These are phyloP conservation scores for Drosophila siamana DNA, from an alignment of 2,888 invertebrate species.

Conservation along the genomic window DNA sequence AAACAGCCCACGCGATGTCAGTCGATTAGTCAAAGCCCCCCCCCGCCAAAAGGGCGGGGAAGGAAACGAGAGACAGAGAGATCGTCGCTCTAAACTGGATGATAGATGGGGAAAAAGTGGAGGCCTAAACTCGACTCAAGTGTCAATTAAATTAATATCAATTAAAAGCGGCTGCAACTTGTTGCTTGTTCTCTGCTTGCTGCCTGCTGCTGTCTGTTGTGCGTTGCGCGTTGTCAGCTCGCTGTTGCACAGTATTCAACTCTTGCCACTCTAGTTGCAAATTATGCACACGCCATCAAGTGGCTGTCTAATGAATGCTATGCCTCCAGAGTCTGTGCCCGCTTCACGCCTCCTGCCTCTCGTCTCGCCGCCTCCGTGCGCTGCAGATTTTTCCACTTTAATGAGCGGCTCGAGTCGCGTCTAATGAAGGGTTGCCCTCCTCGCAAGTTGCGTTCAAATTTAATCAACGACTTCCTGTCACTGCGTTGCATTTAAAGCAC, in stretches of 20 bases:
- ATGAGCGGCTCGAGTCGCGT: slow-evolving; percentile 56
- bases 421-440: slow-evolving; percentile 70
- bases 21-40: slow-evolving; percentile 60
- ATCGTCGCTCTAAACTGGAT: background rate
- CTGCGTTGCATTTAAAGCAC: slow-evolving; percentile 20
- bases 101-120: slow-evolving; percentile 26
- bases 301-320: slow-evolving; percentile 59
- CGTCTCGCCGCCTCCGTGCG: slow-evolving; percentile 37
- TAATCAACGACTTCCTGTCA: slow-evolving; percentile 68
- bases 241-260: slow-evolving; percentile 32
- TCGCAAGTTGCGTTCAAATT: slow-evolving; percentile 48
- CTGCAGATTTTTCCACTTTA: slow-evolving; percentile 60
- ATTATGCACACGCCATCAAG: slow-evolving; percentile 78
- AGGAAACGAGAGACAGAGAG: background rate
- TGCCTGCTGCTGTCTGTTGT: background rate
- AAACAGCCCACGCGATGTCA: slow-evolving; percentile 62
- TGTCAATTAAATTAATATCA: slow-evolving; percentile 81
- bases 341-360: background rate
- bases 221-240: slow-evolving; percentile 42
- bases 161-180: slow-evolving; percentile 77
- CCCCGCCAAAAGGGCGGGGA: slow-evolving; percentile 7
- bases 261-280: slow-evolving; percentile 57
- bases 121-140: slow-evolving; percentile 67
- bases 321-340: background rate
- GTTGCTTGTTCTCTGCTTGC: slow-evolving; percentile 48